Conservation (phyloP, 2,113 vertebrate species). For the Ammospiza caudacuta region DNA sequence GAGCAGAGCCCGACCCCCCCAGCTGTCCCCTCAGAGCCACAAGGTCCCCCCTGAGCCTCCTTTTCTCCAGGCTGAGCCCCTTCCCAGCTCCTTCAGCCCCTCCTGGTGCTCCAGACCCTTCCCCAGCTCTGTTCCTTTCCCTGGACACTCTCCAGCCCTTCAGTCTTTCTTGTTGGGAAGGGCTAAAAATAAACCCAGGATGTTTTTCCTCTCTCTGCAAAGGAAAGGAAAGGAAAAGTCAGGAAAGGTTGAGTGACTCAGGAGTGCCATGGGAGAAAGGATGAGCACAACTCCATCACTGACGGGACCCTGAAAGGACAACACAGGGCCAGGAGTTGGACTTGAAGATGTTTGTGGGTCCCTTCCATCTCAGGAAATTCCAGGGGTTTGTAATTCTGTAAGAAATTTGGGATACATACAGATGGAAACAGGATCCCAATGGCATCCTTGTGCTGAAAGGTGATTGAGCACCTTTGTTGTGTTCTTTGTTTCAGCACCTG, state of each 20-base stretch:
- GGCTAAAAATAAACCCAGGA: neutral
- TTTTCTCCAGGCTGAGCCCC: neutral
- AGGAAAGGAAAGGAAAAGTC: neutral
- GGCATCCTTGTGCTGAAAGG: neutral
- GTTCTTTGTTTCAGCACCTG: neutral
- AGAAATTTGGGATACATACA: neutral
- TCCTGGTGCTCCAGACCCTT: neutral
- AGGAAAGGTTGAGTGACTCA: neutral
- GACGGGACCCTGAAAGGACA: neutral
- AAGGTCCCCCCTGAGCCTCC: neutral
- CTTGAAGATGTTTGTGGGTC: neutral
- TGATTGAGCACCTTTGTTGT: neutral
- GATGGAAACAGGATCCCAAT: neutral
- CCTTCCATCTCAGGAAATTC: neutral
- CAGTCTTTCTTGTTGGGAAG: neutral
- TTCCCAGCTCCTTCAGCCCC: neutral
- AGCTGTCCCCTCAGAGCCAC: neutral
- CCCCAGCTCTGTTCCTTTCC: neutral
- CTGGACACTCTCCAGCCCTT: fast-evolving
- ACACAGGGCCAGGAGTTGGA: neutral
- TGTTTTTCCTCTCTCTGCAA: neutral
- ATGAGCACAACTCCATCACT: neutral
- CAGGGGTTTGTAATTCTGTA: neutral
- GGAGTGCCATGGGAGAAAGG: neutral
- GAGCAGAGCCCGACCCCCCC: fast-evolving